Base-by-base conservation (phyloP, 2,888 invertebrate genomes). In the Rhopalosiphum nymphaeae region DNA sequence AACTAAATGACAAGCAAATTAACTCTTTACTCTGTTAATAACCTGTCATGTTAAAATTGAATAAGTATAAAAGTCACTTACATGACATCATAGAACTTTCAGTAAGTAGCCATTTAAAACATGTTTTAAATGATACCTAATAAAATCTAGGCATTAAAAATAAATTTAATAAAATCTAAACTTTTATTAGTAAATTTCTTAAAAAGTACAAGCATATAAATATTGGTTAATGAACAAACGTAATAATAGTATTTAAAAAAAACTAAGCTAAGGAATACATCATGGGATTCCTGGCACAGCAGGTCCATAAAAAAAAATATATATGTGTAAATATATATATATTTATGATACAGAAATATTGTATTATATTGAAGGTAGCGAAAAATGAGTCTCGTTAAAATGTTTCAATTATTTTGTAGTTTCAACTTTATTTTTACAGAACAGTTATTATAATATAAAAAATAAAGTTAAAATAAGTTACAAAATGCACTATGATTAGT, bases 191-290 rank as follows among this genome's bases (percentile, higher is more conserved):
- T 94, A 94, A 89, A 94, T 91, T 94, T 94, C 94, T 94, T 94
- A 94, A 91, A 94, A 94, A 91, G 46, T 94, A 94, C 94, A 94
- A 94, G 94, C 94, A 94, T 94, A 94, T 94, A 94, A 94, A 94
- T 94, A 94, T 94, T 94, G 86, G 90, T 94, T 94, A 94, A 94
- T 86, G 61, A 94, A 94, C 94, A 94, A 94, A 94, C 94, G 89
- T 94, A 94, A 94, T 94, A 93, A 84, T 92, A 93, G n/a, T 93
- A 89, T 89, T 89, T 89, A 93, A 93, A 93, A 93, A 94, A 91
- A 94, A 94, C 94, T 94, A 94, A 91, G 94, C 94, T 94, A 94
- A 90, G 94, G 90, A 91, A 94, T 94, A 94, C 94, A 94, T 94
- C 42, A 94, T 94, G 26, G 94, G 85, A 90, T 86, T 61, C 61